Evolutionary conservation across 1,140 invertebrate species (phyloP).

Genomic region (Triops cancriformis): DNA sequence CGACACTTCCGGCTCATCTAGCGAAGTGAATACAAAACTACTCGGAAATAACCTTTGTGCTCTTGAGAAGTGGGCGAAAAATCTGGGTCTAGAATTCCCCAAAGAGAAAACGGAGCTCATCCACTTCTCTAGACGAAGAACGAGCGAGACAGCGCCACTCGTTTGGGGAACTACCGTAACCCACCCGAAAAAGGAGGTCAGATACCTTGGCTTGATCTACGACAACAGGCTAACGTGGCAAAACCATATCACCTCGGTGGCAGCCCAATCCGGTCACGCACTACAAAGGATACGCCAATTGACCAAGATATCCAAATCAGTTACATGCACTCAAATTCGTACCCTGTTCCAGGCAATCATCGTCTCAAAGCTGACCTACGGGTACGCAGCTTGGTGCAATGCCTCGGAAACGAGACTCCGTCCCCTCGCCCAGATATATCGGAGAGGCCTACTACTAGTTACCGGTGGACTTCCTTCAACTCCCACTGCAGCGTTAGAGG

Average conservation of each 20-base stretch:
- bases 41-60: not conserved
- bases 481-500: not conserved
- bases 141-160: too few species aligned
- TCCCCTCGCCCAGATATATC: not conserved
- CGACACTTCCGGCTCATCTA: not conserved
- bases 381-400: not conserved
- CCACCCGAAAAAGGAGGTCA: too few species aligned
- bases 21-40: not conserved
- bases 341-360: not conserved
- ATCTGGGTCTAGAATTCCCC: not conserved
- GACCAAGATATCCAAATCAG: not conserved
- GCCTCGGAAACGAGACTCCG: not conserved
- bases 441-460: not conserved
- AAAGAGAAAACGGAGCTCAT: slow-evolving; percentile 11
- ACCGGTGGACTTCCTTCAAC: not conserved
- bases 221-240: not conserved
- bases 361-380: not conserved
- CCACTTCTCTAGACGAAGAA: too few species aligned
- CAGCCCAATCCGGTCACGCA: not conserved
- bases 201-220: not conserved
- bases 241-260: not conserved
- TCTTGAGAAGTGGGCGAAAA: not conserved
- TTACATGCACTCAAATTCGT: not conserved
- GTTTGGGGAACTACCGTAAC: too few species aligned
- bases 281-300: not conserved